Conservation (phyloP, 2,113 vertebrate genomes). For the Nothocercus julius region DNA sequence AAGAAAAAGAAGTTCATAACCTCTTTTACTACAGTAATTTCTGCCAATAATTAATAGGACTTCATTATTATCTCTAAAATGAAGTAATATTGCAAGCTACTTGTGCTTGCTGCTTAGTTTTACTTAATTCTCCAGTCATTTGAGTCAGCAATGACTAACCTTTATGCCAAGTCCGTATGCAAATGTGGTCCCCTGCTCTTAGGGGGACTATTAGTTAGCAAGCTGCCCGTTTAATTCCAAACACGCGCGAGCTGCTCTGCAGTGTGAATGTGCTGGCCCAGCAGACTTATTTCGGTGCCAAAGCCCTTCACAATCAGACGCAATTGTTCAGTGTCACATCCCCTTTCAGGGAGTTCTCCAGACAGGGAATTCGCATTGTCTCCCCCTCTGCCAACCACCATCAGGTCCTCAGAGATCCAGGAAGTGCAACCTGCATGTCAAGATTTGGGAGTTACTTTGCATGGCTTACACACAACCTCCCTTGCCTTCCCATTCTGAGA, state of each 20-base stretch:
- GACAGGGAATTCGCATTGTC: background rate
- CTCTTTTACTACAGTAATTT: conserved; percentile 14
- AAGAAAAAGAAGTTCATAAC: background rate
- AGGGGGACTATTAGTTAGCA: background rate
- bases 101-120: background rate
- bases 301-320: background rate
- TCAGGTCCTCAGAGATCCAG: background rate
- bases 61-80: conserved; percentile 41
- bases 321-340: conserved; percentile 7
- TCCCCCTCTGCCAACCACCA: background rate
- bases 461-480: background rate
- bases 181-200: background rate
- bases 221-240: background rate
- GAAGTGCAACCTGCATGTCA: background rate
- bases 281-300: background rate
- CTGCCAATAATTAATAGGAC: conserved; percentile 68
- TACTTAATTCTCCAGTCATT: conserved; percentile 45
- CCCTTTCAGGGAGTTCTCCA: background rate
- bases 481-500: background rate
- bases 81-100: conserved; percentile 45
- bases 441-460: background rate
- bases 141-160: background rate
- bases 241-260: background rate
- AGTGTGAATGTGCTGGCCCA: background rate
- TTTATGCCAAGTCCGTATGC: background rate